Conservation (phyloP, 2,888 invertebrate species). For the Andrena haemorrhoa region DNA sequence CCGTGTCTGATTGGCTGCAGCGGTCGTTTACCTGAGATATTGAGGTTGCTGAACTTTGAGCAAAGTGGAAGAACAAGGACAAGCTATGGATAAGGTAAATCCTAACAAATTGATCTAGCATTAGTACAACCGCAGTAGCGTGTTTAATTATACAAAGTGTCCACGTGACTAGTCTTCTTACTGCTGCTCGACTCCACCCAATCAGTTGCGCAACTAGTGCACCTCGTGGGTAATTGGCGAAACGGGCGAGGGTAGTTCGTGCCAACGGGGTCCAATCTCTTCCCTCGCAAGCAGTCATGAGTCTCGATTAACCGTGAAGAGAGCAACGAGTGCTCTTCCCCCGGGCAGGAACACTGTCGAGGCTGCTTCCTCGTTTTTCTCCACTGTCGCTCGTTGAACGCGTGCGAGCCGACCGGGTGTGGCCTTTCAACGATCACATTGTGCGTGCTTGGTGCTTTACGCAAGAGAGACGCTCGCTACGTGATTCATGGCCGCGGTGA, state of each 20-base stretch:
- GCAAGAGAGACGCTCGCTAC: not conserved
- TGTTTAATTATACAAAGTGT: slow-evolving; percentile 5
- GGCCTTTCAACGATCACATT: slow-evolving; percentile 11
- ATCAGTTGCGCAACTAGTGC: not conserved
- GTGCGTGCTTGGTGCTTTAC: slow-evolving; percentile 4
- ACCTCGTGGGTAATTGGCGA: not conserved
- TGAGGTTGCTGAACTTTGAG: too few species aligned
- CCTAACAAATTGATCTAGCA: not conserved
- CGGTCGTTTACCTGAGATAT: too few species aligned
- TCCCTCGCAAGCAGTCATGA: not conserved
- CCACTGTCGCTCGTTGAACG: not conserved
- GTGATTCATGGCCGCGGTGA: slow-evolving; percentile 16
- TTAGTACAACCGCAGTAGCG: not conserved
- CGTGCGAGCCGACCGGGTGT: not conserved
- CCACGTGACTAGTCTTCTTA: not conserved
- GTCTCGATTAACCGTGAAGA: not conserved
- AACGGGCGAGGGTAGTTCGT: not conserved
- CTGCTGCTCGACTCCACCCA: not conserved
- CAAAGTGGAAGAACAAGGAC: too few species aligned
- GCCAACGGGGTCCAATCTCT: not conserved
- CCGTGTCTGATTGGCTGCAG: too few species aligned
- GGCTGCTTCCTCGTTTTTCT: not conserved
- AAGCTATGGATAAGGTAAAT: not conserved
- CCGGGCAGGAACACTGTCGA: not conserved
- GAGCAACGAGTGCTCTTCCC: not conserved